Evolutionary conservation across 2,113 vertebrate species (phyloP).

Genomic region (Tichodroma muraria): DNA sequence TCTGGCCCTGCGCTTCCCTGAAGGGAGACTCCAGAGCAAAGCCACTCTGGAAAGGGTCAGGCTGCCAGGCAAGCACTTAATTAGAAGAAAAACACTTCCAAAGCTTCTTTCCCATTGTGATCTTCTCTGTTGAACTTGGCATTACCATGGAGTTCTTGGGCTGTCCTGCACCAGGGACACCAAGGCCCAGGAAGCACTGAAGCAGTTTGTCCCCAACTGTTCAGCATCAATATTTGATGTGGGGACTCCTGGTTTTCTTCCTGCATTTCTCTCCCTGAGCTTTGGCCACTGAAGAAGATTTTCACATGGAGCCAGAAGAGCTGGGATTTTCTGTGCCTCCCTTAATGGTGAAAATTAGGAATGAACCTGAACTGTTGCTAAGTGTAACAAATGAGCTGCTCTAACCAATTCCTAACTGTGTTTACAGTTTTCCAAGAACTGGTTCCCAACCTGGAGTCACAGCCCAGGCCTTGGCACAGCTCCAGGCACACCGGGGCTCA

Average conservation of each 20-base stretch:
- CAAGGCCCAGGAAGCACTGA: not conserved
- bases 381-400: not conserved
- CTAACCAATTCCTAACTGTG: not conserved
- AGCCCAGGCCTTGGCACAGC: not conserved
- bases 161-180: not conserved
- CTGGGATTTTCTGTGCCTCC: not conserved
- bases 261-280: not conserved
- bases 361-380: not conserved
- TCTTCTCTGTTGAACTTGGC: slow-evolving; percentile 23
- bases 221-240: not conserved
- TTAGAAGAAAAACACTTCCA: not conserved
- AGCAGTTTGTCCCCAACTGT: not conserved
- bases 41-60: not conserved
- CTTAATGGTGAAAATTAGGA: not conserved
- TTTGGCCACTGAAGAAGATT: not conserved
- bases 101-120: not conserved
- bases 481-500: not conserved
- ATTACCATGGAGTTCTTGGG: not conserved
- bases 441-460: not conserved
- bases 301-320: not conserved
- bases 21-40: not conserved
- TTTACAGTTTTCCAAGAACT: not conserved
- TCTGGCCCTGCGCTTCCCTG: not conserved
- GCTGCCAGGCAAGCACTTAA: not conserved
- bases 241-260: not conserved